Base-by-base conservation (phyloP, 1,140 invertebrate genomes). In the Drosophila lowei region DNA sequence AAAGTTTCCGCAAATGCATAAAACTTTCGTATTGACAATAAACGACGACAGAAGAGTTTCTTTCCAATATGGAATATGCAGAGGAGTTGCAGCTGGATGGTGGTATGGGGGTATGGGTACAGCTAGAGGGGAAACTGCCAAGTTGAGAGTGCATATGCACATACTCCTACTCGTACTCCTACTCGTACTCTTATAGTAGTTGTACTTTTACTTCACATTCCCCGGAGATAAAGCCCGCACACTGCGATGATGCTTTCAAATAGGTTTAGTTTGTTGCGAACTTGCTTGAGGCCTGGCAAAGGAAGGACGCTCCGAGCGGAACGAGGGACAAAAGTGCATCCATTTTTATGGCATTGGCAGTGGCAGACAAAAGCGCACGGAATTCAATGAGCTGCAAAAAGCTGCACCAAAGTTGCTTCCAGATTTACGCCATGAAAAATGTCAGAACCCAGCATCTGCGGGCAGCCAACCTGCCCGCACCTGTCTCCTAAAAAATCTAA, bases 331-430 rank as follows among this genome's bases (percentile, higher is more conserved):
- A 6, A 57, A 60, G 48, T 65, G 55, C 52, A 65, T 62, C 60
- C 58, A 65, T 59, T 77, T 78, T 85, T 85, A 81, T 71, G 77
- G 83, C 77, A 63, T 70, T 80, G 75, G 56, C 18, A 15, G 30
- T 44, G 63, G 48, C 83, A 86, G 77, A 81, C 81, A 85, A 88
- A 85, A 80, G 77, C 78, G 67, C 72, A 81, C 72, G 61, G 67
- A 81, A 85, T 88, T 85, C 81, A 85, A 85, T 85, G 81, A 85
- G 81, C 81, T 85, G 81, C 77, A 88, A 85, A 85, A 85, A 85
- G 73, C 81, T 81, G 74, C 77, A 13, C 34, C 67, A 81, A 85
- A 85, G 73, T 85, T 85, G 70, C 74, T 81, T 70, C 81, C 81
- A 85, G 81, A 85, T 85, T 85, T 85, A 88, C 77, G 81, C 77